Evolutionary conservation across 2,113 vertebrate species (phyloP), one percentile per base, ranked within the genome.

Genomic region (Etheostoma cragini): DNA sequence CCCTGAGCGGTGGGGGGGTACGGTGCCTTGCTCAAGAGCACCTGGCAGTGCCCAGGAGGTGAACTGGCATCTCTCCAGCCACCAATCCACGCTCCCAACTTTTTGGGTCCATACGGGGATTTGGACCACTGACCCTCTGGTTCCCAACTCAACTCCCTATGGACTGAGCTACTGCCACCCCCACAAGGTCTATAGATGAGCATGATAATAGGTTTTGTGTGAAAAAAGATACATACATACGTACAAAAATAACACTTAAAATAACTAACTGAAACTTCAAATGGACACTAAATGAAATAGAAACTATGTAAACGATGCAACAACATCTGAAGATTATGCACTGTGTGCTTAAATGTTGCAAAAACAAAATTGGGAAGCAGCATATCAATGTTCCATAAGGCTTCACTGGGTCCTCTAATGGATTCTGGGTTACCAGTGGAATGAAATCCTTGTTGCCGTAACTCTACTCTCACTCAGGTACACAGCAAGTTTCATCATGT

Each of bases 401-500:
- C 30, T 74, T 49, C 52, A 21, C 26, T 19, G 7, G 60, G 3
- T 56, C 0, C 69, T 68, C 12, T 38, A 24, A 30, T 6, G 8
- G 19, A 60, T 75, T 71, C 45, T 54, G 33, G 30, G 46, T 57
- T 33, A 45, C 1, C 22, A 52, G 46, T 5, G 16, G 45, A 42
- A 22, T 42, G 2, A 81, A 60, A 62, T 64, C 69, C 64, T 65
- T 7, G 0, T 19, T 38, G 58, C 33, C 38, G 14, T 26, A 69
- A 56, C 47, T 26, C 49, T 4, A 22, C 38, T 77, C 42, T 22
- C 56, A 64, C 72, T 80, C 56, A 6, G 57, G 60, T 19, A 12
- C 57, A 57, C 64, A 70, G 46, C 35, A 78, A 60, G 68, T 72
- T 85, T 84, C 42, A 86, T 81, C 53, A 56, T 72, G 42, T n/a